Conservation (phyloP, 2,113 vertebrate species). For the Pogona vitticeps region DNA sequence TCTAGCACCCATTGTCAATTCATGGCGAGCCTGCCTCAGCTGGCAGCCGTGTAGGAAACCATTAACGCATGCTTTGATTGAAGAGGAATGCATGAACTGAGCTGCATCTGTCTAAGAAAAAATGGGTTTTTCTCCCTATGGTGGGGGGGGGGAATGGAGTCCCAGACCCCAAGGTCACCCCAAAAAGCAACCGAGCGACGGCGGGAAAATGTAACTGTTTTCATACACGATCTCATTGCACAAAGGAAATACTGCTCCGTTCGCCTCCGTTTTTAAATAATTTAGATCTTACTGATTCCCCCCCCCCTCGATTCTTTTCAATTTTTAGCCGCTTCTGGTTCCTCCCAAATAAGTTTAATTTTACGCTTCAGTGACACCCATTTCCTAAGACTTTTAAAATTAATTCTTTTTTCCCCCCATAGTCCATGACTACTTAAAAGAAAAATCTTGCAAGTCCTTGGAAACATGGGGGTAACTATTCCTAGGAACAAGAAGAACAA, state of each 20-base stretch:
- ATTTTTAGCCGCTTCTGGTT: neutral
- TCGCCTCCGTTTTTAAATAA: neutral
- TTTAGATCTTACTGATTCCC: neutral
- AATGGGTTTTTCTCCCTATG: neutral
- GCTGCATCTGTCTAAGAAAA: constrained; percentile 39
- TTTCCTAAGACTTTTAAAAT: neutral
- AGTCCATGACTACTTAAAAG: neutral
- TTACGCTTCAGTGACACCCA: neutral
- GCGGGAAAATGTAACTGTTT: neutral
- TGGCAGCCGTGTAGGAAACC: constrained; percentile 43
- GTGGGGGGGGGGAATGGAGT: neutral
- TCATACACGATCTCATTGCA: neutral
- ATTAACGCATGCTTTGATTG: constrained; percentile 49
- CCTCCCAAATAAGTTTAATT: neutral
- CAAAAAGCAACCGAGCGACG: neutral
- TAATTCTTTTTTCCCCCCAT: neutral
- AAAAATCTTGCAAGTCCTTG: neutral
- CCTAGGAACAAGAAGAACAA: neutral
- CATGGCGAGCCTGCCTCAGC: constrained; percentile 65
- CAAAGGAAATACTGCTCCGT: no score
- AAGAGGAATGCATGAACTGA: constrained; percentile 40
- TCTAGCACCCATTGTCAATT: constrained; percentile 67
- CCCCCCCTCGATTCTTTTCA: fast-evolving
- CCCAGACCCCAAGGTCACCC: neutral
- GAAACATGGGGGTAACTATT: neutral